Base-by-base conservation (phyloP, 2,797 vertebrate species). In the Clarias fuscus region DNA sequence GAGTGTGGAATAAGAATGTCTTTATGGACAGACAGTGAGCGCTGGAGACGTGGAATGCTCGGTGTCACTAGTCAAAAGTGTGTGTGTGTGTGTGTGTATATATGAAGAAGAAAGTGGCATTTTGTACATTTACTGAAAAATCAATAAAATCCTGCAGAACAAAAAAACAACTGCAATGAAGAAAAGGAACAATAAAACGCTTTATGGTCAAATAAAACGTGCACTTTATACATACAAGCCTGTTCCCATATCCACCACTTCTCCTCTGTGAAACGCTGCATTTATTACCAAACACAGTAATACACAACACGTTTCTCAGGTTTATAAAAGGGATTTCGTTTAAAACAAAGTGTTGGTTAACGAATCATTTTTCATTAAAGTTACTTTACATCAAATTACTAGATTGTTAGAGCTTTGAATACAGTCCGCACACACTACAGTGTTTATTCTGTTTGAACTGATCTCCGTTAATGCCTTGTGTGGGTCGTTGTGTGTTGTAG, bases 131-230 rank as follows among this genome's bases (percentile, higher is more conserved):
- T 75, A 72, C 37, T 40, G 22, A 20, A 48, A 4, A 22, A 4
- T 43, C 71, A 73, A 73, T 24, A 1, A 73, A 73, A 48, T 27
- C 43, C 15, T 75, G 22, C 43, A n/a, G 13, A 14, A n/a, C 13
- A 71, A 70, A 48, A 33, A 73, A 48, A 72, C 37, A 43, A 43
- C 43, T 20, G 73, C 53, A 59, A 22, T 20, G 17, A 77, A 77
- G 20, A 59, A 59, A 17, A 33, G 56, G 37, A 77, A 5, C 75
- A 59, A 20, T 77, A 77, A 77, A 77, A 33, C 17, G 33, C 17
- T 77, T 76, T 58, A 58, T 33, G 27, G 27, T 30, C 75, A 77
- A 59, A 77, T 77, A 77, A 77, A 77, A 59, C 53, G 6, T 1
- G 48, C 56, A 56, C 48, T 58, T 18, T 73, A 53, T 76, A 30